phyloP scores from a whole-genome alignment of 1,140 invertebrate species.

The Aphaenogaster ashmeadi region DNA sequence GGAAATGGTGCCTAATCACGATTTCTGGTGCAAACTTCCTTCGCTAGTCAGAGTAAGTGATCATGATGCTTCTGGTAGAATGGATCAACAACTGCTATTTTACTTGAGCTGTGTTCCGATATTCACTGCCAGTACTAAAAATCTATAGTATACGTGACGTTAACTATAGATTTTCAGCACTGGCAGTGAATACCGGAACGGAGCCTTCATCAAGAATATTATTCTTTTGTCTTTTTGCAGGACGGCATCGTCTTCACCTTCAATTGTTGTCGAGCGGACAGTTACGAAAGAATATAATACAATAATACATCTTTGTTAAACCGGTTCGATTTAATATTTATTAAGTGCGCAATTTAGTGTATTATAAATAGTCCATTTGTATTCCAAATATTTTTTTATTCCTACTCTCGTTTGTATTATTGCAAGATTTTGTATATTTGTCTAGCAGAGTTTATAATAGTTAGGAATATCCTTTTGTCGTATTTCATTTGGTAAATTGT shows the following conservation, averaged over 20 bases:
- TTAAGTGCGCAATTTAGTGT: background rate
- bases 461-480: background rate
- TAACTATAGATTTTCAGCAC: too few species aligned
- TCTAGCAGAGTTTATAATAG: background rate
- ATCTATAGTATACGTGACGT: too few species aligned
- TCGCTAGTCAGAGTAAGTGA: constrained; percentile 81
- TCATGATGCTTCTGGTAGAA: constrained; percentile 1
- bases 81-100: background rate
- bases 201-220: background rate
- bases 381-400: constrained; percentile 9
- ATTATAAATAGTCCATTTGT: constrained; percentile 22
- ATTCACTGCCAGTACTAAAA: too few species aligned
- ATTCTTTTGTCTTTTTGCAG: constrained; percentile 67
- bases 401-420: background rate
- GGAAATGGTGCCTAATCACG: constrained; percentile 86
- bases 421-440: constrained; percentile 20
- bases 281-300: constrained; percentile 79
- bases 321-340: constrained; percentile 16
- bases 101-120: background rate
- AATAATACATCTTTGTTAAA: background rate
- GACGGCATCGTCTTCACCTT: constrained; percentile 77
- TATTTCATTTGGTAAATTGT: constrained; percentile 4
- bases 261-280: constrained; percentile 73
- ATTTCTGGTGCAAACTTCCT: constrained; percentile 85
- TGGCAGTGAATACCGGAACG: too few species aligned